Base-by-base conservation (phyloP, 2,888 invertebrate species). In the Dione vanillae region DNA sequence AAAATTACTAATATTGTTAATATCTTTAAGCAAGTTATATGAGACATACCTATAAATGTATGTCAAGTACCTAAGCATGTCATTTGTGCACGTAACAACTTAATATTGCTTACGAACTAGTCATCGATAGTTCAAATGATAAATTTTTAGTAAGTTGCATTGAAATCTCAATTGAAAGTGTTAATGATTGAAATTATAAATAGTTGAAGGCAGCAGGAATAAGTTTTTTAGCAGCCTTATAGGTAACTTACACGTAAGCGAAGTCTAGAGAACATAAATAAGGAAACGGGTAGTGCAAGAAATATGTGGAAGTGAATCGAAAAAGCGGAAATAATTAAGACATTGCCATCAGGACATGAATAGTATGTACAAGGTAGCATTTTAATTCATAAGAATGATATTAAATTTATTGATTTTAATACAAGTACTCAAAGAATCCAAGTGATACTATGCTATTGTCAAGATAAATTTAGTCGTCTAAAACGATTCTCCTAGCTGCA, bases 71-170 rank as follows among this genome's bases (percentile, higher is more conserved):
- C n/a, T n/a, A n/a, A 77, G 75, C 76, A 77, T 76, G 76, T 79
- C 77, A 72, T 73, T 72, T 76, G 70, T 80, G 78, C 80, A 80
- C 77, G 80, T 79, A 80, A 79, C 76, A 74, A 76, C 78, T 80
- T 79, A 77, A 80, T 78, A 79, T 78, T 79, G 66, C 74, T 75
- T 78, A 75, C 74, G 79, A 77, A 74, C 78, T 75, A 78, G 78
- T 78, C 77, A 78, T 75, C 76, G 74, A 79, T 79, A 79, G 79
- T 71, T 78, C 78, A 79, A 78, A 78, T 78, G 78, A 76, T 78
- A 78, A 78, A 78, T 78, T 78, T 80, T 79, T 75, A 68, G 73
- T n/a, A n/a, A n/a, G n/a, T n/a, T n/a, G n/a, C n/a, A n/a, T n/a
- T n/a, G n/a, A n/a, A n/a, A 76, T 75, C 76, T 71, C 71, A 77